Evolutionary conservation across 2,888 invertebrate genomes (phyloP).

Genomic region (Euproctis similis): DNA sequence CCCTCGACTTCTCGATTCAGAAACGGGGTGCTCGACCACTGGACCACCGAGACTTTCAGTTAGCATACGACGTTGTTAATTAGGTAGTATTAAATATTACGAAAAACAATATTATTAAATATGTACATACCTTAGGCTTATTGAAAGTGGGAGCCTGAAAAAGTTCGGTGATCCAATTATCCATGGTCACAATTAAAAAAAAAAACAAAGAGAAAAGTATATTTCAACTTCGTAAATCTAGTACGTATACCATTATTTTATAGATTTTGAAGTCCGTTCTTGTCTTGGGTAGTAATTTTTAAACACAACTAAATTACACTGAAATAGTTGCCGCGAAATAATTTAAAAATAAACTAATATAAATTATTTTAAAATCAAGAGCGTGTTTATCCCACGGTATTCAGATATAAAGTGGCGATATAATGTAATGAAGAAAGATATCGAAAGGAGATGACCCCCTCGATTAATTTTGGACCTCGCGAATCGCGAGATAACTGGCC

Average conservation of each 20-base stretch:
- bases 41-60: no score
- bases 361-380: slow-evolving; percentile 5
- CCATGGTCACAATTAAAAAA: slow-evolving; percentile 35
- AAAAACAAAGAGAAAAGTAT: not conserved
- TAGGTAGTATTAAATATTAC: no score
- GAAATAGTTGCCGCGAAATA: not conserved
- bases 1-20: no score
- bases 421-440: slow-evolving; percentile 53
- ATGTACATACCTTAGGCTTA: slow-evolving; percentile 61
- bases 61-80: no score
- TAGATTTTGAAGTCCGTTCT: no score
- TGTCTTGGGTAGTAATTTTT: no score
- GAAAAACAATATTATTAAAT: no score
- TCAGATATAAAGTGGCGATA: slow-evolving; percentile 50
- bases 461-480: slow-evolving; percentile 44
- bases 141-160: slow-evolving; percentile 58
- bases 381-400: slow-evolving; percentile 55
- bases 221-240: no score
- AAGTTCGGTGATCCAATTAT: slow-evolving; percentile 68
- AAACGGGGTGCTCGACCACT: no score
- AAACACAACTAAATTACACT: slow-evolving; percentile 7
- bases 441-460: slow-evolving; percentile 67
- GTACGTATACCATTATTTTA: no score
- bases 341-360: not conserved
- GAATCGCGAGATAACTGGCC: slow-evolving; percentile 63